A percentile compares a stretch with the other conserved stretches of the same genome.
Conservation (phyloP, 2,797 vertebrate species). For the Anguilla pacifica region DNA sequence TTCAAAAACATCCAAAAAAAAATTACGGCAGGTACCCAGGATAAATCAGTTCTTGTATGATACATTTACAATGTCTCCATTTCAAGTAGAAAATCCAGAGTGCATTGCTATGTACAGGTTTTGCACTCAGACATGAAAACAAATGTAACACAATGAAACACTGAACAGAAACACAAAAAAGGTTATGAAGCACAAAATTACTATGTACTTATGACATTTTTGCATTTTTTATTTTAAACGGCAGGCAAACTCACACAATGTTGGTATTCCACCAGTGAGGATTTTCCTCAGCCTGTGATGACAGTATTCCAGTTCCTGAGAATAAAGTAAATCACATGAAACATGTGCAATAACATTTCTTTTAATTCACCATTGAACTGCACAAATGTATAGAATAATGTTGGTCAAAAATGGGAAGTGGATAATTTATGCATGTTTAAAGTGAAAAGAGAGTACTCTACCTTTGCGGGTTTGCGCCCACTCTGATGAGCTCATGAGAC, state of each 20-base stretch:
- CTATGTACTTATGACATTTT: not conserved
- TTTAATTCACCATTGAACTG: not conserved
- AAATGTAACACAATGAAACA: not conserved
- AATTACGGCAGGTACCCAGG: too few relatives aligned
- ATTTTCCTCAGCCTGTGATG: constrained; percentile 75
- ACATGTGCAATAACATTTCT: not conserved
- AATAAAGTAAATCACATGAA: constrained; percentile 34
- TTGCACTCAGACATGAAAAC: too few relatives aligned
- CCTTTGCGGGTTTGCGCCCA: constrained; percentile 78
- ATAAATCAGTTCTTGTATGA: too few relatives aligned
- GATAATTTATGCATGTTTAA: constrained; percentile 21
- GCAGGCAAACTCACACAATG: constrained; percentile 74
- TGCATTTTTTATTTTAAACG: not conserved
- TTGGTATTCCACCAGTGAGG: constrained; percentile 83
- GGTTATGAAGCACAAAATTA: not conserved
- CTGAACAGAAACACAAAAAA: too few relatives aligned
- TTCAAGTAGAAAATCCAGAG: too few relatives aligned
- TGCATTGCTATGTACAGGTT: too few relatives aligned
- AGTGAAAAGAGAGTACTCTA: constrained; percentile 43
- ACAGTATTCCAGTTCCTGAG: constrained; percentile 80
- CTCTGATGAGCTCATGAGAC: constrained; percentile 77
- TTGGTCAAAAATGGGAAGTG: not conserved
- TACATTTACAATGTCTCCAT: too few relatives aligned
- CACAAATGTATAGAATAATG: not conserved
- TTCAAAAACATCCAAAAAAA: too few relatives aligned